A percentile compares a stretch with the other conserved stretches of the same genome.
phyloP scores from a whole-genome alignment of 2,888 invertebrate species.

The Cerastoderma edule region DNA sequence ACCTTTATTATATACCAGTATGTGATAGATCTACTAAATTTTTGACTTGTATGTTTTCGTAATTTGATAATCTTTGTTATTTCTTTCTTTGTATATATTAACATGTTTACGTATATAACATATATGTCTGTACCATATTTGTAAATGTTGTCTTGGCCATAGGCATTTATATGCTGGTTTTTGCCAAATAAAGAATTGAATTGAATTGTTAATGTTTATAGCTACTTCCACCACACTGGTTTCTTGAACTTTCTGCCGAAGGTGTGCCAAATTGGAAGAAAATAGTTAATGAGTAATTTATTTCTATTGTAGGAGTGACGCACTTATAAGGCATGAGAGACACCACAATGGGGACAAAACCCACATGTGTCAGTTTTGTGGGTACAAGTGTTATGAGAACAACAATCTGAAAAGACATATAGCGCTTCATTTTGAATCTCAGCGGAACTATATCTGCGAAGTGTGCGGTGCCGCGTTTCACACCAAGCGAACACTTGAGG shows the following conservation, averaged over 20 bases:
- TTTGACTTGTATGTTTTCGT: too few relatives aligned
- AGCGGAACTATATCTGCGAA: slow-evolving; percentile 82
- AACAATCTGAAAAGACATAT: slow-evolving; percentile 82
- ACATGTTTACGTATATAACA: too few relatives aligned
- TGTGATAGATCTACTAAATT: too few relatives aligned
- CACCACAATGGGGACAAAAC: slow-evolving; percentile 75
- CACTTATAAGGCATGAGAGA: slow-evolving; percentile 76
- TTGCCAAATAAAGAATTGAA: too few relatives aligned
- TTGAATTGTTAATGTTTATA: neutral
- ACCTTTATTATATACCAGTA: too few relatives aligned
- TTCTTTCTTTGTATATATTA: too few relatives aligned
- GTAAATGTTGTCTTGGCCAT: too few relatives aligned
- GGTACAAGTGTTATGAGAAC: slow-evolving; percentile 79
- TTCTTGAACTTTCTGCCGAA: too few relatives aligned
- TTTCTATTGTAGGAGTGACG: slow-evolving; percentile 71
- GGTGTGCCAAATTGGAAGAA: too few relatives aligned
- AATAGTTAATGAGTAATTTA: neutral
- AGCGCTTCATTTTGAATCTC: slow-evolving; percentile 77
- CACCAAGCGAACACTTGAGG: slow-evolving; percentile 81
- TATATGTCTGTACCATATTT: too few relatives aligned
- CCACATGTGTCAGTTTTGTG: slow-evolving; percentile 80
- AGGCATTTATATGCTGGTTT: too few relatives aligned
- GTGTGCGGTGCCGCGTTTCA: slow-evolving; percentile 83
- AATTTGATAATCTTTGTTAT: too few relatives aligned
- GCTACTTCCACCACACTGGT: neutral